Evolutionary conservation across 2,888 invertebrate genomes (phyloP).

Genomic region (Callinectes sapidus): DNA sequence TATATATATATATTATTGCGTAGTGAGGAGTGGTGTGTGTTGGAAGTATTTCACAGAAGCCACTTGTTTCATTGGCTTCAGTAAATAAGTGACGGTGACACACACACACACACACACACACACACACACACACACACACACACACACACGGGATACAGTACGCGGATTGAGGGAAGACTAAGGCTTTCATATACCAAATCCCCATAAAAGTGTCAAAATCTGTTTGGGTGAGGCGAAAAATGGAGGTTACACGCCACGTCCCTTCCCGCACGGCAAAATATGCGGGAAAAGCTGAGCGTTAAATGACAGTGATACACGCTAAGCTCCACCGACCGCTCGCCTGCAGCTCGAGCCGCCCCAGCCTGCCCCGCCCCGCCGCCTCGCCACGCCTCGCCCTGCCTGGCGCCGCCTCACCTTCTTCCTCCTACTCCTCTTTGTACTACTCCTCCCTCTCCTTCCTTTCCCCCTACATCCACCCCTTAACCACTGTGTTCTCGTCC

Average conservation of each 20-base stretch:
- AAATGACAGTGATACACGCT: constrained; percentile 48
- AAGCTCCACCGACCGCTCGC: neutral
- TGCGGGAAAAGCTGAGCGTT: constrained; percentile 27
- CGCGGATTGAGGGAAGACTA: constrained; percentile 1
- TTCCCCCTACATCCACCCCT: neutral
- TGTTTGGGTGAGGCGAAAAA: constrained; percentile 44
- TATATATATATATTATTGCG: too few relatives aligned
- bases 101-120: neutral
- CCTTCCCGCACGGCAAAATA: constrained; percentile 29
- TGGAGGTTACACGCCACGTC: constrained; percentile 36
- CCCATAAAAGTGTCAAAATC: constrained; percentile 53
- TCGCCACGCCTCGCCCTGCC: neutral
- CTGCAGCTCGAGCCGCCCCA: constrained; percentile 6
- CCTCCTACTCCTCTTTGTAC: neutral
- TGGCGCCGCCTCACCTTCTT: neutral
- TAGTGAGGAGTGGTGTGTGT: neutral
- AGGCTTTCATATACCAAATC: constrained; percentile 44
- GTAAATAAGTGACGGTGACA: neutral
- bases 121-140: too few relatives aligned
- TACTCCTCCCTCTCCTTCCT: neutral
- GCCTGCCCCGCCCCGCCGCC: constrained; percentile 27
- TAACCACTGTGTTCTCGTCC: neutral
- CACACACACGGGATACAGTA: constrained; percentile 21
- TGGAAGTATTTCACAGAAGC: neutral
- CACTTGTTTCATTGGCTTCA: neutral